Evolutionary conservation across 2,113 vertebrate genomes (phyloP).

Genomic region (Tenebrosternarchus preto): DNA sequence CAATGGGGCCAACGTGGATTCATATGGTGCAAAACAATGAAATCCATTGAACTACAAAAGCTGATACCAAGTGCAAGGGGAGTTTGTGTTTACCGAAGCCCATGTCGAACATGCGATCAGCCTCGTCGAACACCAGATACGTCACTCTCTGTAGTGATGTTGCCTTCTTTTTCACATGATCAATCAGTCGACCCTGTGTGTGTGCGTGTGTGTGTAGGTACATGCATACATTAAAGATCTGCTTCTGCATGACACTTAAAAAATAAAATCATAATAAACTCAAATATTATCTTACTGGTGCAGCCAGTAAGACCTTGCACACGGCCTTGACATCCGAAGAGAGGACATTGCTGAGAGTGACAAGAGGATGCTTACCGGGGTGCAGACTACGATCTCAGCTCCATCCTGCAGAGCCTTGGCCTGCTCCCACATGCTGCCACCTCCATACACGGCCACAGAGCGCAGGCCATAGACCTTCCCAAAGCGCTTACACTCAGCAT

Average conservation of each 20-base stretch:
- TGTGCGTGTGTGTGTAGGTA: neutral
- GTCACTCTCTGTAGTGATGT: constrained; percentile 95
- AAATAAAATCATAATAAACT: too few species aligned
- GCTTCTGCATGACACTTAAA: too few species aligned
- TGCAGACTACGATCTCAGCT: constrained; percentile 98
- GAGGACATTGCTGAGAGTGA: neutral
- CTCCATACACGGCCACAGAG: constrained; percentile 95
- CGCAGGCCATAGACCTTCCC: constrained; percentile 96
- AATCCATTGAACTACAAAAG: neutral
- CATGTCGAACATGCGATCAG: constrained; percentile 99
- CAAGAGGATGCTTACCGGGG: constrained; percentile 82
- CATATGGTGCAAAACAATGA: neutral
- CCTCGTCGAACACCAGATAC: constrained; percentile 98
- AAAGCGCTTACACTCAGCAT: constrained; percentile 96
- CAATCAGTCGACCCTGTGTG: constrained; percentile 91
- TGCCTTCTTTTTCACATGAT: constrained; percentile 99
- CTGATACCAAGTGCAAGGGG: neutral
- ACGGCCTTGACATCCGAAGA: neutral
- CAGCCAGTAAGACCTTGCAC: neutral
- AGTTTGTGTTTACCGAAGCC: constrained; percentile 85
- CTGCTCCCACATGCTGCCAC: constrained; percentile 99
- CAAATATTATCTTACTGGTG: too few species aligned
- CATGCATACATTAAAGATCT: too few species aligned
- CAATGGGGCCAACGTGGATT: neutral
- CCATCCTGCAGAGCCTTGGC: constrained; percentile 98